These are phyloP conservation scores for Gallinago nigripennis DNA, from an alignment of 2,797 vertebrate genomes.

Conservation along the genomic window DNA sequence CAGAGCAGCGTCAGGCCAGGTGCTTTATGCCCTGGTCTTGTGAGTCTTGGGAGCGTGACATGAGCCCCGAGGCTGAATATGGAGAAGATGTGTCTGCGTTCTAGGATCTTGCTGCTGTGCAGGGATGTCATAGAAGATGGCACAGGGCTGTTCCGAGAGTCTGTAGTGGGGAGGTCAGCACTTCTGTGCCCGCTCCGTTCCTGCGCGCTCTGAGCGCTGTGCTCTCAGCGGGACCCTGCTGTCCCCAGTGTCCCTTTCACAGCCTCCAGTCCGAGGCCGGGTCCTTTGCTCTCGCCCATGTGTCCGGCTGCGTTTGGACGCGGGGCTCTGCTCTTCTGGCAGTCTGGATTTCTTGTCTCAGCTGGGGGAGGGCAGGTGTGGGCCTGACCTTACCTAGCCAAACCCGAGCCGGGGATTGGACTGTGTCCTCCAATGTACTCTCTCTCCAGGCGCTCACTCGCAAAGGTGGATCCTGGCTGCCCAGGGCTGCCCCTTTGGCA, in stretches of 20 bases:
- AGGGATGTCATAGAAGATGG: background rate
- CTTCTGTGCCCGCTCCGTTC: background rate
- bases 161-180: background rate
- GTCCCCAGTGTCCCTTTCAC: background rate
- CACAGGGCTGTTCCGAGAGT: background rate
- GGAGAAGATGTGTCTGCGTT: background rate
- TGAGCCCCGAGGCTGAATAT: background rate
- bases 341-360: background rate
- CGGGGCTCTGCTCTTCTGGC: background rate
- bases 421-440: background rate
- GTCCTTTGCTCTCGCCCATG: rapidly evolving
- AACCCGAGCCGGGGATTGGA: background rate
- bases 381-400: background rate
- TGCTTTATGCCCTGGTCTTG: background rate
- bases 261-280: background rate
- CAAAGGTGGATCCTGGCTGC: rapidly evolving
- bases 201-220: rapidly evolving
- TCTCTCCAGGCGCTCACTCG: background rate
- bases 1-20: background rate
- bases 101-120: background rate
- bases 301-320: rapidly evolving
- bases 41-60: rapidly evolving
- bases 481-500: background rate
- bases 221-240: background rate
- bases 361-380: background rate